Conservation (phyloP, 64 coral and sea anemone genomes). For the Trachythela sp. region DNA sequence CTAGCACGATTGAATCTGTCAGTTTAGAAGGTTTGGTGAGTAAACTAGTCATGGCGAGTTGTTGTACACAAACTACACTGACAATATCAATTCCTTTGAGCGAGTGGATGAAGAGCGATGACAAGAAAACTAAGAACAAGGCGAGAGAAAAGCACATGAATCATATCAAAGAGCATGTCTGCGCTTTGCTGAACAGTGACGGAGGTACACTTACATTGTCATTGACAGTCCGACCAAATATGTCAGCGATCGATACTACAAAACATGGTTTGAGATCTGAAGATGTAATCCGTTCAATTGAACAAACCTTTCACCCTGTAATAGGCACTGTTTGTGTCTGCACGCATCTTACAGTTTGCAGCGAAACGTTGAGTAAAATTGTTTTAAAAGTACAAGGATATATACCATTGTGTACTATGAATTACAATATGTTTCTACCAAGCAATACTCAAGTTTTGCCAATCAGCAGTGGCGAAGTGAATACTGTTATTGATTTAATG, state of each 20-base stretch:
- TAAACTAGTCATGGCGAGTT: neutral
- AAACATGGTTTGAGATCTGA: neutral
- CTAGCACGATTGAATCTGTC: no score
- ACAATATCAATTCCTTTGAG: neutral
- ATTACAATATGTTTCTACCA: conserved; percentile 31
- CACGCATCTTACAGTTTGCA: neutral
- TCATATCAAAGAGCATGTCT: neutral
- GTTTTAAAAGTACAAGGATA: conserved; percentile 6
- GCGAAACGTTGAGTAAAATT: neutral
- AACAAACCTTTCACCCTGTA: neutral
- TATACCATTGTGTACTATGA: neutral
- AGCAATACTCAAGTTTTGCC: neutral
- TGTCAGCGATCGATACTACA: neutral
- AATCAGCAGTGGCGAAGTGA: neutral
- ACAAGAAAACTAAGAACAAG: neutral
- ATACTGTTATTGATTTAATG: neutral
- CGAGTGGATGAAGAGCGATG: neutral
- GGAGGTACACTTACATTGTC: conserved; percentile 8
- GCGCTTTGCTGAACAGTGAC: conserved; percentile 15
- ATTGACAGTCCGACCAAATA: neutral
- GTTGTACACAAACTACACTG: neutral
- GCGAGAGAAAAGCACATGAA: neutral
- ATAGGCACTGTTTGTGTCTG: neutral
- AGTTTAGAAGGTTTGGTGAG: no score
- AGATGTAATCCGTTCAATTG: neutral